Base-by-base conservation (phyloP, 2,113 vertebrate species). In the Psephotus haematonotus region DNA sequence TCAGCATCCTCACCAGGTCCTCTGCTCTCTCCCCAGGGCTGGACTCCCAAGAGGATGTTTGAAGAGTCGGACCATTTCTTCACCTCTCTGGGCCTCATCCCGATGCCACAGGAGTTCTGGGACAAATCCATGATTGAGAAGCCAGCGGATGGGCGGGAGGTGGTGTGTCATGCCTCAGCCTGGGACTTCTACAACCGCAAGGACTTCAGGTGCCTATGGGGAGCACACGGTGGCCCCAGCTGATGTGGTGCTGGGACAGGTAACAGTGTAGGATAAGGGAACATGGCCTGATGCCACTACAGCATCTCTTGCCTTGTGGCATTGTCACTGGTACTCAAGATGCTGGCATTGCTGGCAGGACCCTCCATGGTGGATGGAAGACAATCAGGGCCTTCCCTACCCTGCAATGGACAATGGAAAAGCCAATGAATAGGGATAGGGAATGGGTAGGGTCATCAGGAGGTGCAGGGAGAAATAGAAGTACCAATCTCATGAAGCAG, bases 1-100 rank as follows among this genome's bases (percentile, higher is more conserved):
- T 28, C 17, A 46, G 23, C 35, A 46, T 9, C 17, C 46, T 91
- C 55, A 88, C 46, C 44, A 17, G 35, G 11, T 37, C 62, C 35
- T 69, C 47, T 82, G 11, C 35, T 96, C 33, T 90, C 44, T 67
- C 14, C 88, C 11, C 93, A 99, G 99, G 97, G 97, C 23, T 99
- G 99, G 99, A 98, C 98, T 15, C 93, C 99, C 31, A 95, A 2
- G 60, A 98, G 1, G 82, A 99, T 99, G 99, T 99, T 99, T 96
- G 22, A 99, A 20, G 98, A 99, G 95, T 99, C 99, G 0, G 98
- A 99, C 28, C 93, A 18, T 2, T 99, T 99, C 93, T 99, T 99
- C 87, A 98, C 90, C 18, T 99, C 99, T 17, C 95, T 99, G 94
- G 99, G 98, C 41, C 98, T 99, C 80, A 82, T 98, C 65, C 97